Evolutionary conservation across 2,888 invertebrate species (phyloP), one percentile per base, ranked within the genome.

Genomic region (Crioceris asparagi): DNA sequence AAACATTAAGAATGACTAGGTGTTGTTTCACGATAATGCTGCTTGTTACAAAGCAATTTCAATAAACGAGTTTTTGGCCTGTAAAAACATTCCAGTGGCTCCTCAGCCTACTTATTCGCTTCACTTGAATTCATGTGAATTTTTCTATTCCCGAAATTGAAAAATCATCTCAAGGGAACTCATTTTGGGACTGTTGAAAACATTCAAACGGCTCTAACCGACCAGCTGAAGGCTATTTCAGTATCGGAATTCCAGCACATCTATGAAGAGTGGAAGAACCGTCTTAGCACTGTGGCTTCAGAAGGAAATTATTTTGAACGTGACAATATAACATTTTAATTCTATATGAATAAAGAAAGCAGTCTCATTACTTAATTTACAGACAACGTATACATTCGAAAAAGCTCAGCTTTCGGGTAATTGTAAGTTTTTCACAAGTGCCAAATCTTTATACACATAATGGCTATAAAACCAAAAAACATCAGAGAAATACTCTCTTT

Each of bases 161-260:
- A 42, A 42, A 40, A 25, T 38, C 34, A 29, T 15, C 44, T 49
- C 40, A 49, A 48, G 35, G 39, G 41, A 44, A 29, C 25, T 40
- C 39, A 44, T 51, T 49, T 53, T 42, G 47, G 36, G 42, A 49
- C 39, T 44, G 15, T 47, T 2, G 42, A 47, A 36, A 48, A 48
- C 41, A 48, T 45, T 41, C 33, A 50, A 48, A 47, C 21, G 32
- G 35, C 45, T 39, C 49, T 49, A 44, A 50, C 48, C 37, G 41
- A 41, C 43, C 42, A 47, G 39, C 42, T 51, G 40, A 49, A 51
- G 45, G 41, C 39, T 40, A 51, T 50, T 41, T 38, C 43, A 48
- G 30, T 36, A 18, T 29, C 29, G 2, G 21, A 36, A 19, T 36
- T 29, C 14, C 29, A 36, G 21, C 19, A 29, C 41, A 48, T 36